phyloP scores from a whole-genome alignment of 2,888 invertebrate genomes.

The Tiliacea citrago region DNA sequence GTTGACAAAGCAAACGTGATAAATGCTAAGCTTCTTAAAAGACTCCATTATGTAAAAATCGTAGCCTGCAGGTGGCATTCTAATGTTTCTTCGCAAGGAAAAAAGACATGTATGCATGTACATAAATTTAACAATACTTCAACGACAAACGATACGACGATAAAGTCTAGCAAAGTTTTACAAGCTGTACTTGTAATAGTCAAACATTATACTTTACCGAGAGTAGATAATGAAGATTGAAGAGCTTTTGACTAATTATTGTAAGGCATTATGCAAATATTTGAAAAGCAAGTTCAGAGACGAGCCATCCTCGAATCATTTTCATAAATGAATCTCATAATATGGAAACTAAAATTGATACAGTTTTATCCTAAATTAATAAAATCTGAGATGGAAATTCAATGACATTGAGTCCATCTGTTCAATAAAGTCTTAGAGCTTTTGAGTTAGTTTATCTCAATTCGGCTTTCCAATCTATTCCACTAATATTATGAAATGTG shows the following conservation, averaged over 20 bases:
- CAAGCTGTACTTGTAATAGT: no score
- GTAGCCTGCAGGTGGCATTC: background rate
- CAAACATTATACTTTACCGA: background rate
- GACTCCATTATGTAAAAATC: background rate
- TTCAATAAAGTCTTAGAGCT: background rate
- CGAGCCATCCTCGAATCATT: slow-evolving; percentile 4
- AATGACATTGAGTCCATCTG: background rate
- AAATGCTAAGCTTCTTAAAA: background rate
- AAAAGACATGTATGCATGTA: background rate
- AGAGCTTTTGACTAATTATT: slow-evolving; percentile 16
- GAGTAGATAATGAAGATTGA: background rate
- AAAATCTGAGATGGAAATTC: background rate
- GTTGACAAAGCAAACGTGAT: background rate
- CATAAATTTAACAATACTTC: no score
- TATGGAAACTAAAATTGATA: background rate
- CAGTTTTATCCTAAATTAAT: slow-evolving; percentile 14
- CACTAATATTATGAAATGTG: background rate
- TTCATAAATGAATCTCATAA: slow-evolving; percentile 6
- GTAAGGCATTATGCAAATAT: slow-evolving; percentile 18
- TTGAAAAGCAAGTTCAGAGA: slow-evolving; percentile 5
- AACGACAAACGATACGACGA: no score
- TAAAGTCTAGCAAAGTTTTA: no score
- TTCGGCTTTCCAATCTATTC: background rate
- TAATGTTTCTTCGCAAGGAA: background rate
- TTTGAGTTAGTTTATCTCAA: background rate